phyloP scores from a whole-genome alignment of 2,113 vertebrate genomes.

The Agapornis roseicollis region DNA sequence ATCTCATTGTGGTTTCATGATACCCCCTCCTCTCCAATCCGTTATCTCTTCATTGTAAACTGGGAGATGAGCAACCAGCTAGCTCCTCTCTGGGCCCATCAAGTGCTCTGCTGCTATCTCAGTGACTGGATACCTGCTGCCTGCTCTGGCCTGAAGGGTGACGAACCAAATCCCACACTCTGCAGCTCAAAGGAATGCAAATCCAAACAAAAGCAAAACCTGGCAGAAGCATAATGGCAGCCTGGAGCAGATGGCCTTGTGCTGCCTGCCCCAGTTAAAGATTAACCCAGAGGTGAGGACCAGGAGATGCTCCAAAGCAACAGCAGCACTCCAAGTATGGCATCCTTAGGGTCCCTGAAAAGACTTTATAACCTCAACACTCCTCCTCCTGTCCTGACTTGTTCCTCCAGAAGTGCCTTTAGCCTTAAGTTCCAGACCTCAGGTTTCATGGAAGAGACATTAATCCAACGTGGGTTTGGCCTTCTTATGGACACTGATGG shows the following conservation, averaged over 20 bases:
- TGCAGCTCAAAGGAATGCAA: background rate
- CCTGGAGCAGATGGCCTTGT: background rate
- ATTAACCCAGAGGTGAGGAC: background rate
- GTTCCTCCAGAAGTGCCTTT: background rate
- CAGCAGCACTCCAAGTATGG: background rate
- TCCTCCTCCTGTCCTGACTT: background rate
- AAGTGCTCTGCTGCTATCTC: background rate
- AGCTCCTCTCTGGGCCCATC: background rate
- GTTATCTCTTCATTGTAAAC: background rate
- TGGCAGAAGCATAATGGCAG: background rate
- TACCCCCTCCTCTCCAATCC: too few species aligned
- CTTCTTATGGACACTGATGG: accelerated
- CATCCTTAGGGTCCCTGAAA: background rate
- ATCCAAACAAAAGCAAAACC: background rate
- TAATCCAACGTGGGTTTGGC: background rate
- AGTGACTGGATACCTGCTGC: background rate
- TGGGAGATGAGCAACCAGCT: background rate
- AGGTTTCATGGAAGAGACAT: background rate
- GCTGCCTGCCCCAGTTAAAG: background rate
- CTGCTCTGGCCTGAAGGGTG: background rate
- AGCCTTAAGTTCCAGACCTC: background rate
- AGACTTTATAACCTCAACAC: background rate
- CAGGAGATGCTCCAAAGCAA: background rate
- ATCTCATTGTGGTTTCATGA: background rate
- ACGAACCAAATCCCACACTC: background rate